phyloP scores from a whole-genome alignment of 2,888 invertebrate genomes.

The Strigamia maritima region DNA sequence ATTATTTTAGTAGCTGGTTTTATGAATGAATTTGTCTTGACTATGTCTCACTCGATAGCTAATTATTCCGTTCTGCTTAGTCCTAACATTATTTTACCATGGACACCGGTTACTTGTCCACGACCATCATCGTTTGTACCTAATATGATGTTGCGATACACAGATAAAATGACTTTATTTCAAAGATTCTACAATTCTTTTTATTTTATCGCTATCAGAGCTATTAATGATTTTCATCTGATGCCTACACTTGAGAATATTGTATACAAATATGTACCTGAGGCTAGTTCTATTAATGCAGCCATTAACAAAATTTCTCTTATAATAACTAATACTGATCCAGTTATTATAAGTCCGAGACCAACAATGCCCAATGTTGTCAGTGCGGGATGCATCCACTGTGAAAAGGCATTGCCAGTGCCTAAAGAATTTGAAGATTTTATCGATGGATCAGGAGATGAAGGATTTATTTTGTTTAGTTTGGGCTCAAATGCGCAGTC shows the following conservation, averaged over 20 bases:
- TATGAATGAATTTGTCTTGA: neutral
- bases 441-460: neutral
- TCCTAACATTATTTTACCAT: neutral
- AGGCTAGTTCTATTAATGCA: neutral
- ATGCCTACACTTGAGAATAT: neutral
- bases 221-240: neutral
- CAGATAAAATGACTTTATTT: neutral
- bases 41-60: neutral
- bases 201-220: neutral
- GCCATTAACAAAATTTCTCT: neutral
- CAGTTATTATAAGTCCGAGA: neutral
- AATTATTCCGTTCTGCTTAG: neutral
- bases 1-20: neutral
- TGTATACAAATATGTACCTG: neutral
- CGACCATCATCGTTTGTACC: neutral
- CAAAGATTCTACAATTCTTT: neutral
- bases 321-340: neutral
- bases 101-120: neutral
- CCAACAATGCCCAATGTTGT: neutral
- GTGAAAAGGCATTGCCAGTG: neutral
- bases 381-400: neutral
- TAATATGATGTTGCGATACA: neutral
- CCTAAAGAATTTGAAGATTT: neutral
- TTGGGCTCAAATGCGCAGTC: neutral
- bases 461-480: conserved; percentile 12